Percentiles rank a stretch among this genome's conserved stretches.
These are phyloP conservation scores for Rhinichthys osculus DNA, from an alignment of 2,797 vertebrate genomes.

Conservation along the genomic window DNA sequence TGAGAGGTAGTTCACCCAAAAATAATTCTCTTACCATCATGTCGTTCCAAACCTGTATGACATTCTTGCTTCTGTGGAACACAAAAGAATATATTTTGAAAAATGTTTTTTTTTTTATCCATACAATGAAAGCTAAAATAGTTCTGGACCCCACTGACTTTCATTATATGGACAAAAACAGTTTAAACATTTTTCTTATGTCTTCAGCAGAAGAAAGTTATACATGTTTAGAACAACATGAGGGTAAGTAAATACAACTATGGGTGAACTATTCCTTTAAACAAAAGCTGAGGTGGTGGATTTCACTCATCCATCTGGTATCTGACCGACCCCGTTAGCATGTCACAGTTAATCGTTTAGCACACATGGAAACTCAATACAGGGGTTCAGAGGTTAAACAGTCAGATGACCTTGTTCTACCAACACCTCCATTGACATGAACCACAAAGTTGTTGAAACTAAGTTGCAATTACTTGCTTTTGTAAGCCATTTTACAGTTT, in stretches of 20 bases:
- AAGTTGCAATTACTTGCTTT: not conserved
- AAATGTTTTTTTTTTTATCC: too few species aligned
- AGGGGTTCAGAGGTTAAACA: not conserved
- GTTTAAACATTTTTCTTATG: not conserved
- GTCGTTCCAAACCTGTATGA: not conserved
- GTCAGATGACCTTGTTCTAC: not conserved
- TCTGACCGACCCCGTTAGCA: slow-evolving; percentile 10
- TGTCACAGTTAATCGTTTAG: slow-evolving; percentile 44
- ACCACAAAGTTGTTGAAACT: not conserved
- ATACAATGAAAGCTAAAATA: not conserved
- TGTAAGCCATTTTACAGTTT: not conserved
- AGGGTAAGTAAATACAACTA: not conserved
- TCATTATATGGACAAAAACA: not conserved
- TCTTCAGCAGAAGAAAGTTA: not conserved
- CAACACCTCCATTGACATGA: not conserved
- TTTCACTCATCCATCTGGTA: not conserved
- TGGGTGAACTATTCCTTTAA: not conserved
- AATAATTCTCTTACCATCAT: not conserved
- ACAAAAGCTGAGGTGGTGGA: slow-evolving; percentile 35
- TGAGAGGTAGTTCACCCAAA: not conserved
- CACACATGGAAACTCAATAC: slow-evolving; percentile 5
- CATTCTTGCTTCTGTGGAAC: not conserved
- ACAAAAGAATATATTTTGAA: not conserved
- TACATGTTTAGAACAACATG: not conserved
- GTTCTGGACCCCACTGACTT: not conserved